Percentiles rank a stretch among this genome's conserved stretches.
Evolutionary conservation across 2,113 vertebrate genomes (phyloP).

Genomic region (Podarcis raffonei): DNA sequence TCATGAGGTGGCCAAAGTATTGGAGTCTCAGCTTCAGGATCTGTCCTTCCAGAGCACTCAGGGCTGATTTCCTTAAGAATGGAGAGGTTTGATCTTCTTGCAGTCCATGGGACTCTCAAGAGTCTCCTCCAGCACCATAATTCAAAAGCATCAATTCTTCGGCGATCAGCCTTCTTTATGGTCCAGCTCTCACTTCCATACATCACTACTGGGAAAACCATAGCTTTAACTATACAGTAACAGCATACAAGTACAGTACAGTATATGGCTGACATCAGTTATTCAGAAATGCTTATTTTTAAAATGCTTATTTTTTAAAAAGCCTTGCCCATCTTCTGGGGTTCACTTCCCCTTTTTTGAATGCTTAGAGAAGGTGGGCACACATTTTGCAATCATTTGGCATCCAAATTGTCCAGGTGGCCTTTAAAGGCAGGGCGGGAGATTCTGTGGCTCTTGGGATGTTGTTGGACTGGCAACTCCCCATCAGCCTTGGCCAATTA

Average conservation of each 20-base stretch:
- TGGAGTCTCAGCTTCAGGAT: too few species aligned
- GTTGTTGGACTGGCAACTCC: neutral
- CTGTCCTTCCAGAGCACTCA: too few species aligned
- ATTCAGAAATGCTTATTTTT: neutral
- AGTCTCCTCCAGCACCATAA: too few species aligned
- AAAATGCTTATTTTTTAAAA: too few species aligned
- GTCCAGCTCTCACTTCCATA: too few species aligned
- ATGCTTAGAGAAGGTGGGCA: neutral
- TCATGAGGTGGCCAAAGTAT: too few species aligned
- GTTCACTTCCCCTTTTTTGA: neutral
- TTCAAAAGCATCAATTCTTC: too few species aligned
- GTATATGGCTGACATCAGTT: neutral
- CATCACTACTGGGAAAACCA: too few species aligned
- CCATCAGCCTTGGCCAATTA: neutral
- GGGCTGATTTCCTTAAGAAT: too few species aligned
- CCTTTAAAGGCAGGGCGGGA: neutral
- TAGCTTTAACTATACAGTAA: neutral
- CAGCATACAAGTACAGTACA: neutral
- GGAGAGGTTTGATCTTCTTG: too few species aligned
- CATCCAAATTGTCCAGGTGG: neutral
- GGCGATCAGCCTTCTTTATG: too few species aligned
- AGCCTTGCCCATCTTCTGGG: neutral
- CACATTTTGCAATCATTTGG: neutral
- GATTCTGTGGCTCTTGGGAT: neutral
- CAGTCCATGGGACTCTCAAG: too few species aligned